Conservation (phyloP, 2,888 invertebrate genomes). For the Stenodera caucasica region DNA sequence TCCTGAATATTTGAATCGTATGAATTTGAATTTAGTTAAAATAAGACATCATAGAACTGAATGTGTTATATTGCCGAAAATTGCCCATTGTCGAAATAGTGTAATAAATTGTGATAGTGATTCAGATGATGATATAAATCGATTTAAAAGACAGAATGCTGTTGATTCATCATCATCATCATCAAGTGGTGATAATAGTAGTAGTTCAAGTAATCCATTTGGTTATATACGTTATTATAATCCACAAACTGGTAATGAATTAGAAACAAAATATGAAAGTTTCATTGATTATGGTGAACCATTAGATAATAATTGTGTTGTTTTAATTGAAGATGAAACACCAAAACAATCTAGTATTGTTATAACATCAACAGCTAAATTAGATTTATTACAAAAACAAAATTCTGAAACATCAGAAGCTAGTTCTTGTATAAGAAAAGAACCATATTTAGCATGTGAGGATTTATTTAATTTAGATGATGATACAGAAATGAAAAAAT, state of each 20-base stretch:
- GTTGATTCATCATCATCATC: slow-evolving; percentile 26
- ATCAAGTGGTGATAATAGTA: slow-evolving; percentile 54
- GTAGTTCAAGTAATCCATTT: slow-evolving; percentile 64
- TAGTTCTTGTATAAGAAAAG: slow-evolving; percentile 63
- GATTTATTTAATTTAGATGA: slow-evolving; percentile 68
- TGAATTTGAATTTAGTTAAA: slow-evolving; percentile 60
- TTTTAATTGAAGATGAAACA: slow-evolving; percentile 31
- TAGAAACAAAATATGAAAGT: slow-evolving; percentile 56
- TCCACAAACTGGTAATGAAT: slow-evolving; percentile 54
- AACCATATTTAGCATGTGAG: slow-evolving; percentile 67
- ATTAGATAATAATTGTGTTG: background rate
- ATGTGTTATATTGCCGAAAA: slow-evolving; percentile 52
- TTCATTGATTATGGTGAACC: slow-evolving; percentile 57
- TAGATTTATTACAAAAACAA: slow-evolving; percentile 52
- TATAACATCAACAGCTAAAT: slow-evolving; percentile 58
- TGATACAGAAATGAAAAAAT: slow-evolving; percentile 59
- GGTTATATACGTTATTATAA: slow-evolving; percentile 71
- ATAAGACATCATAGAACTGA: slow-evolving; percentile 59
- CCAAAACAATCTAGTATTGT: slow-evolving; percentile 50
- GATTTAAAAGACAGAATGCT: slow-evolving; percentile 64
- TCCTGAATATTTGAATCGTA: slow-evolving; percentile 61
- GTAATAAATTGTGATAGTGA: slow-evolving; percentile 54
- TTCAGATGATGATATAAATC: slow-evolving; percentile 55
- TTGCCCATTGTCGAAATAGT: slow-evolving; percentile 46
- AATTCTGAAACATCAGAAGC: slow-evolving; percentile 63